Evolutionary conservation across 2,888 invertebrate species (phyloP).

Genomic region (Mythimna loreyi): DNA sequence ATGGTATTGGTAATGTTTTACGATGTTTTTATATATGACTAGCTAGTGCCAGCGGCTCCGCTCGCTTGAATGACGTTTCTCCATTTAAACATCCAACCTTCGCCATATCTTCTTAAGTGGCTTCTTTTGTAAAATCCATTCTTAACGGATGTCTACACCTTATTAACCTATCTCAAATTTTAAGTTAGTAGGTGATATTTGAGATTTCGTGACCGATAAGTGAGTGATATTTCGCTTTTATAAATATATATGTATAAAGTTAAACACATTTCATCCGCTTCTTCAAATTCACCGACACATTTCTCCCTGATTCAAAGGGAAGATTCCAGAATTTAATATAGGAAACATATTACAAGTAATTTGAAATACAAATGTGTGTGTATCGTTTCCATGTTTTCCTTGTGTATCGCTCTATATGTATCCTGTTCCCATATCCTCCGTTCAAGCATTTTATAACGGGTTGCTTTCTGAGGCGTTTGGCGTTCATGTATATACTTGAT

Average conservation of each 20-base stretch:
- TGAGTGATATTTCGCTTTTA: no score
- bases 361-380: slow-evolving; percentile 1
- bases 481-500: slow-evolving; percentile 25
- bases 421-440: slow-evolving; percentile 2
- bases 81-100: no score
- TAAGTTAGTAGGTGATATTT: no score
- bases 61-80: no score
- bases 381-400: background rate
- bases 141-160: no score
- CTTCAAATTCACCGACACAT: background rate
- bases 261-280: background rate
- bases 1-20: no score
- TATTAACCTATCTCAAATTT: no score
- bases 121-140: no score
- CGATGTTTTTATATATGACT: no score
- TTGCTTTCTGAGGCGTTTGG: slow-evolving; percentile 11
- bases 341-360: background rate
- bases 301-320: background rate
- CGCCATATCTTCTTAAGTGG: no score
- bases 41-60: no score
- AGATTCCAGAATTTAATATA: slow-evolving; percentile 6
- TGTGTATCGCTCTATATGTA: background rate
- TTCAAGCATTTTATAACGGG: background rate
- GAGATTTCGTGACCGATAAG: no score
- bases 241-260: background rate